Evolutionary conservation across 2,888 invertebrate genomes (phyloP), one percentile per base, ranked within the genome.

Genomic region (Synanthedon tipuliformis): DNA sequence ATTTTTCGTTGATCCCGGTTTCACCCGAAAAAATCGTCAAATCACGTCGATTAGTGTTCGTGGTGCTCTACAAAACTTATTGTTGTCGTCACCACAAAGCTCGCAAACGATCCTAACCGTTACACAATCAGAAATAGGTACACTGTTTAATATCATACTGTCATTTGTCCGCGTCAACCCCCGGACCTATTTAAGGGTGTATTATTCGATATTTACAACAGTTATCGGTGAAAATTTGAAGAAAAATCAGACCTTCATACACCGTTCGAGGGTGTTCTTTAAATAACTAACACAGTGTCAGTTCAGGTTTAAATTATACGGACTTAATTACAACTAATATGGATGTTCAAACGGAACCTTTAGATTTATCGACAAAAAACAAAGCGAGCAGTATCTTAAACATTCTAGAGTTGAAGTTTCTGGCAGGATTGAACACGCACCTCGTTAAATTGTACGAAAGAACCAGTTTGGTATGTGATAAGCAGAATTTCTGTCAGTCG

Each of bases 31-130:
- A 84, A 84, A 71, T 57, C 65, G 87, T 70, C 80, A 71, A 77
- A 78, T 87, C 86, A 87, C 77, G 86, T 79, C 87, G 86, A 86
- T 87, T 86, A 86, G 85, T 75, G 74, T 61, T 67, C 73, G 34
- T 34, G 70, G 77, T 82, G 81, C 78, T 78, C 73, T 76, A 82
- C 78, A 79, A 77, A 72, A 73, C 77, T 71, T 72, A 80, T 84
- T 85, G 82, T 85, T 67, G 62, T 55, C 58, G 60, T 59, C 70
- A 61, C 73, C 78, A 83, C 84, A 84, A 84, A 71, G 73, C 73
- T 57, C 59, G 56, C 63, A 68, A 71, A 64, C 72, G 71, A 69
- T 68, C 65, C 62, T 66, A 69, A 65, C 66, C 67, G 73, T 83
- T 82, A 79, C 72, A 76, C 81, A 81, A 81, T 73, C 76, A 78